These are phyloP conservation scores for Geodia barretti DNA, from an alignment of 37 sponge, comb jelly and placozoan species.

Conservation along the genomic window DNA sequence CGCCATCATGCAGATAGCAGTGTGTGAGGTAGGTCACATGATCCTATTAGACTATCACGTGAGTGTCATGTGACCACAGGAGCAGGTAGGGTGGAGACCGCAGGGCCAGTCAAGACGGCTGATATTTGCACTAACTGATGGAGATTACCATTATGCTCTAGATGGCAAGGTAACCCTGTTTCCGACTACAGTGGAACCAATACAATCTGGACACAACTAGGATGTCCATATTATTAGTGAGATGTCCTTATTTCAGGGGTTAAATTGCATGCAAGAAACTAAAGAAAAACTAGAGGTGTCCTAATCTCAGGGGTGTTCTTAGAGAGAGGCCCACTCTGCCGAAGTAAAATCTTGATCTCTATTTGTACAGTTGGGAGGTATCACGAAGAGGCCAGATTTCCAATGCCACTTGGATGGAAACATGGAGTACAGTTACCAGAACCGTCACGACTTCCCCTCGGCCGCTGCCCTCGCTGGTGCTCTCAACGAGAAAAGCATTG, in stretches of 20 bases:
- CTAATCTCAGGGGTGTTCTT: too few relatives aligned
- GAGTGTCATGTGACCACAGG: slow-evolving; percentile 19
- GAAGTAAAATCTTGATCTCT: too few relatives aligned
- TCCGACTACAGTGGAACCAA: too few relatives aligned
- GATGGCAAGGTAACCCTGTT: slow-evolving; percentile 66
- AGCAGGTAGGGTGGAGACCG: slow-evolving; percentile 68
- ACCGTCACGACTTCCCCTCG: slow-evolving; percentile 76
- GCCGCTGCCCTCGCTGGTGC: slow-evolving; percentile 47
- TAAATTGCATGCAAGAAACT: too few relatives aligned
- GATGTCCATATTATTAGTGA: too few relatives aligned
- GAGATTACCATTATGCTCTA: slow-evolving; percentile 80
- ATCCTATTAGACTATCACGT: neutral
- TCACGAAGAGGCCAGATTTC: slow-evolving; percentile 13
- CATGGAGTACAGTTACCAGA: slow-evolving; percentile 21
- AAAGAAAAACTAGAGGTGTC: too few relatives aligned
- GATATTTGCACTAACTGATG: slow-evolving; percentile 77
- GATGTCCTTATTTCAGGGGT: too few relatives aligned
- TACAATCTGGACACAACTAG: too few relatives aligned
- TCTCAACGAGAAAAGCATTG: slow-evolving; percentile 62
- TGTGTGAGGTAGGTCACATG: slow-evolving; percentile 67
- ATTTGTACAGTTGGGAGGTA: slow-evolving; percentile 25
- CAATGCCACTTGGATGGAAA: slow-evolving; percentile 32
- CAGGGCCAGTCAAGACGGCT: slow-evolving; percentile 52
- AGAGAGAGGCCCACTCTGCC: too few relatives aligned
- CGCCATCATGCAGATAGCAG: slow-evolving; percentile 72